Base-by-base conservation (phyloP, 2,797 vertebrate genomes). In the Sebastes vulpes region DNA sequence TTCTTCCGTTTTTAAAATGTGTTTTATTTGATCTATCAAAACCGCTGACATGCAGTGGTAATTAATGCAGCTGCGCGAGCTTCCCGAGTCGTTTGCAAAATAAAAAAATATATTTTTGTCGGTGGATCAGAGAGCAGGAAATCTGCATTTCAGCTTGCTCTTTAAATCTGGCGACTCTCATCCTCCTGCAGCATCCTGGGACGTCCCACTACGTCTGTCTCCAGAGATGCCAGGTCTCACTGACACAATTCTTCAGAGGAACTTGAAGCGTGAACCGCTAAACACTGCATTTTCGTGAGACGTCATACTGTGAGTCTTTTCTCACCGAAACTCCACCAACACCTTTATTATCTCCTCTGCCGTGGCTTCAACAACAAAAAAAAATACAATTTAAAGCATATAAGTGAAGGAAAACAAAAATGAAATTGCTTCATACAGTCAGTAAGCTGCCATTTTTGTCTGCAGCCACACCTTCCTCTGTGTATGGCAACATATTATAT, bases 201-300 rank as follows among this genome's bases (percentile, higher is more conserved):
- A 87, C n/a, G 58, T 89, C 86, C 86, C 72, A 77, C 75, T 68
- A 85, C 10, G 54, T 60, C 73, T 80, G 61, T 89, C 87, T 87
- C 87, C 57, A 42, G 85, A 88, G 87, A 89, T 61, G 69, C 80
- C 76, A 72, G 61, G 67, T 86, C 83, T 89, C 83, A n/a, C 53
- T 83, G 84, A 88, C 74, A 77, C 76, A 69, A 75, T 67, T 84
- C 88, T 71, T 86, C 71, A 25, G 83, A 81, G 83, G 86, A 81
- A 69, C 61, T 79, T 83, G 21, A 82, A 92, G 92, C 82, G 8
- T 77, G 90, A 89, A 72, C 73, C 14, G 54, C 79, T 91, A 85
- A 87, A 89, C 67, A 80, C 78, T 77, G 50, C 77, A 50, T 67
- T 70, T 78, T 35, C 38, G 31, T 53, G 58, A 79, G 74, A 68